Evolutionary conservation across 2,113 vertebrate species (phyloP).

Genomic region (Oceanites oceanicus): DNA sequence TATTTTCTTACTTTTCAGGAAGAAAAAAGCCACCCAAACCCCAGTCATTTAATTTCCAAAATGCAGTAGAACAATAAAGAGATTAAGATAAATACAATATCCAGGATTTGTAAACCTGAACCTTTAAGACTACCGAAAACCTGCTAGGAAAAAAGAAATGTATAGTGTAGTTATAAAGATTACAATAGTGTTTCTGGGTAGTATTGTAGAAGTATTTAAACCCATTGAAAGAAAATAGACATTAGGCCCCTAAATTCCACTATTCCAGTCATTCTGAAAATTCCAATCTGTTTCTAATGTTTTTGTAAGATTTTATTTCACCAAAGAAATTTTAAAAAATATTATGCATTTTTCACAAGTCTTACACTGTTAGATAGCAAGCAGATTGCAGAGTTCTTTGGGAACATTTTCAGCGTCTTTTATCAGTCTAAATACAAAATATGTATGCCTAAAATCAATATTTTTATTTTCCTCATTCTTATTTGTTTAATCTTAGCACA

Average conservation of each 20-base stretch:
- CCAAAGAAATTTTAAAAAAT: not conserved
- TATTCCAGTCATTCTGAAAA: not conserved
- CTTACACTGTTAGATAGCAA: not conserved
- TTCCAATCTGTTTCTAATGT: not conserved
- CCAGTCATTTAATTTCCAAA: not conserved
- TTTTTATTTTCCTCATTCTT: not conserved
- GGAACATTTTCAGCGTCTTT: not conserved
- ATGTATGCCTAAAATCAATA: not conserved
- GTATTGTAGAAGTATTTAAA: not conserved
- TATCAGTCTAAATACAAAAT: not conserved
- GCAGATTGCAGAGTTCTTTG: not conserved
- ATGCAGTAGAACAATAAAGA: not conserved
- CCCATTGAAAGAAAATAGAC: not conserved
- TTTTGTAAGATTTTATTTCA: not conserved
- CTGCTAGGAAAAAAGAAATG: not conserved
- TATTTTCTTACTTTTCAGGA: not conserved
- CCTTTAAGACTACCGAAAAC: not conserved
- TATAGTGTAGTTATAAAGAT: not conserved
- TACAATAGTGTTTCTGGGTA: too few species aligned
- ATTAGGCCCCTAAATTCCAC: not conserved
- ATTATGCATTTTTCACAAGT: not conserved
- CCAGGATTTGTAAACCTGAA: not conserved
- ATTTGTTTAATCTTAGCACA: not conserved
- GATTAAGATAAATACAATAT: not conserved
- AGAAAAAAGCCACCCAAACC: fast-evolving